Base-by-base conservation (phyloP, 2,888 invertebrate species). In the Heliconius ismenius region DNA sequence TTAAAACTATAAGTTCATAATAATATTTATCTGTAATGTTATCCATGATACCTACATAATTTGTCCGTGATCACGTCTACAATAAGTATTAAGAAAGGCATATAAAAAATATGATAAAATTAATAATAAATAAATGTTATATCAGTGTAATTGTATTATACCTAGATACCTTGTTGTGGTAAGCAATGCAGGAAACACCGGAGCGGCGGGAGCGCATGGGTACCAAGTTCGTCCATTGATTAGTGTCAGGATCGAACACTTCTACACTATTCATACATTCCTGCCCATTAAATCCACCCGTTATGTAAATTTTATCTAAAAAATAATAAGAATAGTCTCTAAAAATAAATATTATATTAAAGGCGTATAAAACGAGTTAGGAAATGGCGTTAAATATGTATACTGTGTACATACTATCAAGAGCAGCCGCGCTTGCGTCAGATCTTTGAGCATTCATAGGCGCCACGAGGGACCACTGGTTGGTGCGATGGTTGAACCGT, bases 201-300 rank as follows among this genome's bases (percentile, higher is more conserved):
- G 98, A 98, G 69, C 98, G 95, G 18, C 97, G 95, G 39, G 96
- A 97, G 84, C 98, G 95, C 98, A 97, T 88, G 81, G 97, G 95
- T 76, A 97, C 96, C 79, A 98, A 95, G 83, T 97, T 92, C 0
- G 97, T 96, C 98, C 98, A 98, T 86, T 97, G 97, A 90, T 98
- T 97, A 10, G 95, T 94, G 77, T 95, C 95, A 0, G 97, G 96
- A 83, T 97, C 96, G 89, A 97, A 98, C 73, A 97, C 95, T 87
- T 98, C 98, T 4, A 96, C 97, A 32, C 97, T 96, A 88, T 96
- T 97, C 95, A 97, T 96, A 86, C 98, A 97, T 86, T 98, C 97
- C 86, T 97, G 97, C 0, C 98, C 98, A 88, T 98, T 98, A 89
- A 98, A 98, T 0, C 98, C 98, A 3, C 98, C 98, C 74, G 96